Evolutionary conservation across 2,888 invertebrate genomes (phyloP).

Genomic region (Psococerastis gibbosa): DNA sequence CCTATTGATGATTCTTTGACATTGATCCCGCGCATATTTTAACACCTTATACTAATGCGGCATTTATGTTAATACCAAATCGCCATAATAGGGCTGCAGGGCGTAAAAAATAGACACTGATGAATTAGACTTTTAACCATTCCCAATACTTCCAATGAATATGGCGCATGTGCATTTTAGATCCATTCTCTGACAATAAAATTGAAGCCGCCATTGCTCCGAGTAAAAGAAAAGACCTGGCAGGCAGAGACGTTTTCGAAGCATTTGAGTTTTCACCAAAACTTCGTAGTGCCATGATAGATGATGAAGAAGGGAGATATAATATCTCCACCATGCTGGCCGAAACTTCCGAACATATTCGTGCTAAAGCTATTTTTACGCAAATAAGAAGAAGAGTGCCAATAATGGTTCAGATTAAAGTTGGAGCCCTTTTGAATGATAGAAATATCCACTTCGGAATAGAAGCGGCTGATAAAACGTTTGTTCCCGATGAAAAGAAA

Average conservation of each 20-base stretch:
- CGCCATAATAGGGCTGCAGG: too few species aligned
- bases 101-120: too few species aligned
- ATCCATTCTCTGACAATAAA: not conserved
- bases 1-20: too few species aligned
- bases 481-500: slow-evolving; percentile 6
- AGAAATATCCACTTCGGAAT: not conserved
- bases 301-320: not conserved
- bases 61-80: too few species aligned
- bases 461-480: not conserved
- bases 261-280: not conserved
- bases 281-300: not conserved
- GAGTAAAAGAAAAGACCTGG: not conserved
- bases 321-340: slow-evolving; percentile 1
- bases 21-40: too few species aligned
- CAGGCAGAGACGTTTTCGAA: not conserved
- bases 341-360: slow-evolving; percentile 4
- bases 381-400: not conserved
- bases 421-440: not conserved
- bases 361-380: not conserved
- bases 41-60: too few species aligned
- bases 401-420: not conserved
- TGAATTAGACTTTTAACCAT: too few species aligned
- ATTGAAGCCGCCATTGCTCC: not conserved
- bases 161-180: too few species aligned
- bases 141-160: too few species aligned